These are phyloP conservation scores for Acrocera orbiculus DNA, from an alignment of 2,888 invertebrate species.

Conservation along the genomic window DNA sequence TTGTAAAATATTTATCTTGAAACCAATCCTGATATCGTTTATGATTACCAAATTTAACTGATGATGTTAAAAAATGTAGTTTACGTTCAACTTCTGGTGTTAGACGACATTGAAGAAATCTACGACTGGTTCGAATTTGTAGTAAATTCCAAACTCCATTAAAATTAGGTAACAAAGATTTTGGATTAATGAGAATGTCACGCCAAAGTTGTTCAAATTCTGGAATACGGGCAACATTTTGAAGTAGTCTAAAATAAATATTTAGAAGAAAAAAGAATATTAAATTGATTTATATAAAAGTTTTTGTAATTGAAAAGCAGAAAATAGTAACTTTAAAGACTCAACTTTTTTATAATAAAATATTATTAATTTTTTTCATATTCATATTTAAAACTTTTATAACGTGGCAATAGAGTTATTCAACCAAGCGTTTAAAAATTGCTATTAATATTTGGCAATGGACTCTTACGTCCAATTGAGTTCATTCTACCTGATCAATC, in stretches of 20 bases:
- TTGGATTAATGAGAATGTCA: conserved; percentile 44
- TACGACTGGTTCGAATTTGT: conserved; percentile 40
- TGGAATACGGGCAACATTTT: conserved; percentile 48
- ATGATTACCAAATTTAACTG: conserved; percentile 45
- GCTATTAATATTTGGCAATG: too few species aligned
- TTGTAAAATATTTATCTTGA: conserved; percentile 46
- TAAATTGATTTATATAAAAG: too few species aligned
- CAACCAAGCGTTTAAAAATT: too few species aligned
- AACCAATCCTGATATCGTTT: conserved; percentile 56
- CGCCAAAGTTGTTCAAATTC: conserved; percentile 51
- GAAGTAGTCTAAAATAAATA: conserved; percentile 37
- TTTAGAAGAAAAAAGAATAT: too few species aligned
- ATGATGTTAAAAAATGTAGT: conserved; percentile 40
- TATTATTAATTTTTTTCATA: neutral
- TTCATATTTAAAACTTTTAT: too few species aligned
- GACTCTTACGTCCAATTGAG: too few species aligned
- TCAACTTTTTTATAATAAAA: too few species aligned
- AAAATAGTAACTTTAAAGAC: too few species aligned
- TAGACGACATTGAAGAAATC: conserved; percentile 40
- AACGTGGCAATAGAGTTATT: too few species aligned
- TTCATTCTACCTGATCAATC: too few species aligned
- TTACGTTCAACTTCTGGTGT: conserved; percentile 52
- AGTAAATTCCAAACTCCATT: conserved; percentile 44
- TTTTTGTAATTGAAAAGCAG: too few species aligned
- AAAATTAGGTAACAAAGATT: conserved; percentile 39